phyloP scores from a whole-genome alignment of 2,888 invertebrate species.

The Parnassius glacialis region DNA sequence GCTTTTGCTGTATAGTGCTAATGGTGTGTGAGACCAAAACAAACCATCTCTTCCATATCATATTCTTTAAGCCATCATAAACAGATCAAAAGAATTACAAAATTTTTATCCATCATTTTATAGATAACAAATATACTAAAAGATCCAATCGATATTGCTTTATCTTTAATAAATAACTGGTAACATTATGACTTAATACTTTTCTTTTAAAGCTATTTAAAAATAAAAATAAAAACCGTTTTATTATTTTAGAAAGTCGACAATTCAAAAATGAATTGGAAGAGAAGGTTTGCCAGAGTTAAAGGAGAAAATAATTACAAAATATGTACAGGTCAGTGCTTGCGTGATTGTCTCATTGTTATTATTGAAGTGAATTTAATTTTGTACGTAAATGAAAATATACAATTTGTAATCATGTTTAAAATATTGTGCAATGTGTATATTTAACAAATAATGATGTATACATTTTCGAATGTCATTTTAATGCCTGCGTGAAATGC shows the following conservation, averaged over 20 bases:
- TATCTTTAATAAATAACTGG: too few species aligned
- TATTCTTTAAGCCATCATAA: background rate
- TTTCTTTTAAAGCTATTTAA: too few species aligned
- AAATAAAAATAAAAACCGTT: too few species aligned
- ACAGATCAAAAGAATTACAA: too few species aligned
- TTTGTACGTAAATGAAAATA: slow-evolving; percentile 5
- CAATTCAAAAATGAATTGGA: background rate
- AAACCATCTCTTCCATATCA: slow-evolving; percentile 20
- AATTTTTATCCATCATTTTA: too few species aligned
- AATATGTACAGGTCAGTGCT: background rate
- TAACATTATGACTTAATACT: too few species aligned
- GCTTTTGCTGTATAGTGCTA: slow-evolving; percentile 40
- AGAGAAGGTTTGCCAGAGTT: slow-evolving; percentile 18
- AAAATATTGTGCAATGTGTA: slow-evolving; percentile 6
- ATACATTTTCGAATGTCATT: background rate
- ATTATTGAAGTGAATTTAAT: slow-evolving; percentile 2
- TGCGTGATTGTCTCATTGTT: background rate
- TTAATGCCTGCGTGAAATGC: slow-evolving; percentile 32
- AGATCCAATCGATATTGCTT: too few species aligned
- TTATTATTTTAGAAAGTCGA: too few species aligned
- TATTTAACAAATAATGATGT: background rate
- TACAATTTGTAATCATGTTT: slow-evolving; percentile 10
- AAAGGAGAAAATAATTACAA: slow-evolving; percentile 1
- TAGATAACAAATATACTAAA: too few species aligned
- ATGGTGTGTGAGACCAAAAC: slow-evolving; percentile 5